Conservation (phyloP, 2,797 vertebrate genomes). For the Propithecus perrieri region DNA sequence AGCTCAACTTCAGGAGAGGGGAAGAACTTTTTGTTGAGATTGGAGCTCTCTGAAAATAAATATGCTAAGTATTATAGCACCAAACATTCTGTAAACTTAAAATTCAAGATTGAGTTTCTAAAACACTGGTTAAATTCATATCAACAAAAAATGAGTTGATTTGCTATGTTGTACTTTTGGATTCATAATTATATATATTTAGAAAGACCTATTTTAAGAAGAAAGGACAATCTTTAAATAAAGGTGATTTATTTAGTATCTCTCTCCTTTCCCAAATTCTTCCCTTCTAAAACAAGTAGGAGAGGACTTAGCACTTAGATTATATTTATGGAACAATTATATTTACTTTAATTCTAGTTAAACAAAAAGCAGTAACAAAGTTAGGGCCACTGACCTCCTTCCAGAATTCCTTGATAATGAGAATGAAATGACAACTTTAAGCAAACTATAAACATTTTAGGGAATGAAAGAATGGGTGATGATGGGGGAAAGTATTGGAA, state of each 20-base stretch:
- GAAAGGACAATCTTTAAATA: background rate
- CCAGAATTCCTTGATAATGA: background rate
- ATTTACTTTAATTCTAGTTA: background rate
- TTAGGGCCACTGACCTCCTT: background rate
- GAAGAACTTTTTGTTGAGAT: background rate
- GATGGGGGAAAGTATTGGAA: background rate
- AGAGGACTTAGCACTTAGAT: background rate
- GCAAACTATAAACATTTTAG: conserved; percentile 5
- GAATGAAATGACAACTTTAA: background rate
- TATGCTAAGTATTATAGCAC: background rate
- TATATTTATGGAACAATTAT: background rate
- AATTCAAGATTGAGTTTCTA: conserved; percentile 5
- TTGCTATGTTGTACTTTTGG: background rate
- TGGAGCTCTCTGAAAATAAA: conserved; percentile 5
- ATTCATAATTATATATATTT: conserved; percentile 8
- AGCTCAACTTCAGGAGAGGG: background rate
- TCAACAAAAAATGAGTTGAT: background rate
- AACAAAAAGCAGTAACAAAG: background rate
- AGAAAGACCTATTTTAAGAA: conserved; percentile 19
- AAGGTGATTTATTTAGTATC: background rate
- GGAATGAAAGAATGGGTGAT: background rate
- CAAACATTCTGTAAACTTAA: conserved; percentile 1
- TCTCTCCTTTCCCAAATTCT: background rate
- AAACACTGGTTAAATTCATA: conserved; percentile 8
- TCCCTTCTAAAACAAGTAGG: background rate